A percentile compares a stretch with the other conserved stretches of the same genome.
These are phyloP conservation scores for Parus major DNA, from an alignment of 2,113 vertebrate species.

Conservation along the genomic window DNA sequence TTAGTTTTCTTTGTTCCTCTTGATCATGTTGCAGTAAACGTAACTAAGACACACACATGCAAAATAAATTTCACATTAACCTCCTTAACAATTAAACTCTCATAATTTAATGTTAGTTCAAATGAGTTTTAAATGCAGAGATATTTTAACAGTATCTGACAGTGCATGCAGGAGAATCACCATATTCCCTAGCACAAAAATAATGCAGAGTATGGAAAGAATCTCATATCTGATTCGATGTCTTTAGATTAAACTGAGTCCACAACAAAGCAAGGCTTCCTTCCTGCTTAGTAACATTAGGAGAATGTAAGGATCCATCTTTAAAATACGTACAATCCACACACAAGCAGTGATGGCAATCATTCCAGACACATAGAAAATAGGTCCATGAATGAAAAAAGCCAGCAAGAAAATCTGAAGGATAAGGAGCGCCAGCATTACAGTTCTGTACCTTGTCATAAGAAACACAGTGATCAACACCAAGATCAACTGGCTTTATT, in stretches of 20 bases:
- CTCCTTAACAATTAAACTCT: not conserved
- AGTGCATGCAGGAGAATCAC: not conserved
- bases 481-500: not conserved
- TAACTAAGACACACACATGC: not conserved
- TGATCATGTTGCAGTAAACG: not conserved
- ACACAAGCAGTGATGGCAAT: not conserved
- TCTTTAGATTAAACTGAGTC: not conserved
- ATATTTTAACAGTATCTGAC: not conserved
- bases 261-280: not conserved
- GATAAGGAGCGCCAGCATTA: not conserved
- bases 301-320: not conserved
- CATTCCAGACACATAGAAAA: not conserved
- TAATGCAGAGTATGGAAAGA: not conserved
- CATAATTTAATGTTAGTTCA: not conserved
- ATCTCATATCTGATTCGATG: not conserved
- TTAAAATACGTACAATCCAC: not conserved
- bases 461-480: not conserved
- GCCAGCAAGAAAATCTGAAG: not conserved
- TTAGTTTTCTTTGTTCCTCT: not conserved
- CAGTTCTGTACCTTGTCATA: not conserved
- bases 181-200: not conserved
- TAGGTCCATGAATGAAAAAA: not conserved
- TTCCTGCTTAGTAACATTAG: not conserved
- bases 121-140: not conserved
- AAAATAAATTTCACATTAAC: constrained; percentile 22